These are phyloP conservation scores for Oncorhynchus kisutch DNA, from an alignment of 2,113 vertebrate genomes.

Conservation along the genomic window DNA sequence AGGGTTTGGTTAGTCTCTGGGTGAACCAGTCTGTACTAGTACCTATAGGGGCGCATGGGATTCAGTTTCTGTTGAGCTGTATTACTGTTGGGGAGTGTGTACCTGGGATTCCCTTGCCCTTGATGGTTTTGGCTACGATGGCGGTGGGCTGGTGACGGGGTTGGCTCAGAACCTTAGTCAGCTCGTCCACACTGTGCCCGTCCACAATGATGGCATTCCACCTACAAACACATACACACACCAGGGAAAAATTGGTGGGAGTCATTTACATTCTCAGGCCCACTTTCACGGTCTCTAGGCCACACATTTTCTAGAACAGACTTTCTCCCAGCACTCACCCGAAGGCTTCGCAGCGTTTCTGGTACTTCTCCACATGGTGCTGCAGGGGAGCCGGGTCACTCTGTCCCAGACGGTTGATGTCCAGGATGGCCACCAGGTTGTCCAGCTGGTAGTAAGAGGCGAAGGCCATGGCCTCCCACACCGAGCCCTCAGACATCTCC, in stretches of 20 bases:
- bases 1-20: too few relatives aligned
- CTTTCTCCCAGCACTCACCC: conserved; percentile 69
- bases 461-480: conserved; percentile 90
- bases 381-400: conserved; percentile 83
- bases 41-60: too few relatives aligned
- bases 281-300: not conserved
- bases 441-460: conserved; percentile 83
- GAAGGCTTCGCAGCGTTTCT: conserved; percentile 84
- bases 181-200: conserved; percentile 93
- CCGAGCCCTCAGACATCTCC: conserved; percentile 82
- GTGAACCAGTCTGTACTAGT: too few relatives aligned
- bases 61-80: not conserved
- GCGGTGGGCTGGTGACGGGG: conserved; percentile 88
- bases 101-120: conserved; percentile 93
- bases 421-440: conserved; percentile 82
- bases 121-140: conserved; percentile 92
- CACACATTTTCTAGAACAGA: not conserved
- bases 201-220: conserved; percentile 90
- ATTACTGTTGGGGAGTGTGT: conserved; percentile 13
- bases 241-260: too few relatives aligned
- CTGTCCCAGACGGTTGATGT: conserved; percentile 86
- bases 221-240: conserved; percentile 60
- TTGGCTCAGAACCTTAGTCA: conserved; percentile 90
- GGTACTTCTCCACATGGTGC: conserved; percentile 82
- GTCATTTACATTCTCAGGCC: not conserved